Evolutionary conservation across 1,140 invertebrate genomes (phyloP), one percentile per base, ranked within the genome.

Genomic region (Lepeophtheirus salmonis): DNA sequence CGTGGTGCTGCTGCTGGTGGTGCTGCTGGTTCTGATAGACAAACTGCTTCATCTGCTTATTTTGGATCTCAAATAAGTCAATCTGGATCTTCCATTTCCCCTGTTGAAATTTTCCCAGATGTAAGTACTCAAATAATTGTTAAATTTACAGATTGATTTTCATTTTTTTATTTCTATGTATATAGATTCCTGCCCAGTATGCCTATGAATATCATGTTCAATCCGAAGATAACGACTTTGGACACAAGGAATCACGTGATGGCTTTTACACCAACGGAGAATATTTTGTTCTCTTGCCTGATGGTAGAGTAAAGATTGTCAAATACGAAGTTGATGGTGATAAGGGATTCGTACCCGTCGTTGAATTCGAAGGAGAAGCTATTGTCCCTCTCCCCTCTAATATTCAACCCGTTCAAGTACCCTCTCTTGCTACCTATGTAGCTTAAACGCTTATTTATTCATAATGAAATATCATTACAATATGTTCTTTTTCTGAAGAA

Each of bases 201-300:
- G 64, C 65, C 54, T 66, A 62, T 25, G 65, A 62, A 14, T 66
- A 65, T 57, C 64, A 63, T 49, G 65, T 66, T 20, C 62, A 63
- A 18, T 64, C 58, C 3, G 59, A 61, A 21, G 62, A 64, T 16
- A 66, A 66, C 63, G 63, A 65, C 62, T 66, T 63, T 50, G 61
- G 62, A 26, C 65, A 66, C 61, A 61, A 63, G 2, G 65, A 66
- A 57, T 26, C 64, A 3, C 52, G 64, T 6, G 60, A 65, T 49
- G 65, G 65, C 0, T 25, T 48, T 41, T 41, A 50, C 13, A 64
- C 64, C 13, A 56, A 61, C 20, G 65, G 65, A 1, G 53, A 65
- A 55, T 66, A 66, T 63, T 61, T 62, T 4, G 65, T 66, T 26
- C 50, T 63, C n/a, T 58, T 66, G 0, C 65, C 65, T 17, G 65